Base-by-base conservation (phyloP, 2,113 vertebrate species). In the Psilopogon haemacephalus region DNA sequence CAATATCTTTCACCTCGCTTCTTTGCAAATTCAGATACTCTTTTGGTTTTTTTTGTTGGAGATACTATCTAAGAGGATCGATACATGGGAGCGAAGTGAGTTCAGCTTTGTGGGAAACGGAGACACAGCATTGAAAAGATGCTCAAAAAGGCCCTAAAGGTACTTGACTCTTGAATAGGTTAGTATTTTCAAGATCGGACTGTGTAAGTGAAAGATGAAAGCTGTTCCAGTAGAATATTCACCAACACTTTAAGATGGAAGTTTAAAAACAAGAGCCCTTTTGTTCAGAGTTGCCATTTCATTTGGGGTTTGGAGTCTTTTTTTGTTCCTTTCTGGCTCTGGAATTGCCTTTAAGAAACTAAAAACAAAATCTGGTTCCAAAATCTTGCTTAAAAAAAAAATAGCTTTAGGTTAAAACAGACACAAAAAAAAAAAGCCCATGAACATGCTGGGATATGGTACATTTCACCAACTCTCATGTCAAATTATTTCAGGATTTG, bases 241-340 rank as follows among this genome's bases (percentile, higher is more conserved):
- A 84, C 40, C 37, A 73, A 60, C 67, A 62, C 71, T 90, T 86
- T 42, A 72, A 92, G 84, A 87, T 87, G 59, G 77, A 90, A 86
- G 86, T 92, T 94, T 80, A 92, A 46, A 90, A 94, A 95, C 94
- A 96, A 92, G 81, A 94, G 78, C 42, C 37, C 23, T 71, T 89
- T 94, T 92, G 86, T 96, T 83, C 74, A 19, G 33, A 59, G 26
- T 67, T 4, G 7, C 67, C 19, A 0, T 79, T 94, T 90, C 15
- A 1, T 69, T 87, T 84, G 33, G 50, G 64, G 30, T 72, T 91
- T 87, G 84, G 74, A 92, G 67, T 40, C 6, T 58, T 93, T 93
- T 93, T 93, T 76, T 94, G 68, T 77, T 93, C n/a, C 46, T 77
- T 95, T 89, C 90, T 93, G 94, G 71, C 84, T 96, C 86, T 84